Percentiles rank a stretch among this genome's conserved stretches.
Evolutionary conservation across 2,888 invertebrate genomes (phyloP).

Genomic region (Calameuta pallipes): DNA sequence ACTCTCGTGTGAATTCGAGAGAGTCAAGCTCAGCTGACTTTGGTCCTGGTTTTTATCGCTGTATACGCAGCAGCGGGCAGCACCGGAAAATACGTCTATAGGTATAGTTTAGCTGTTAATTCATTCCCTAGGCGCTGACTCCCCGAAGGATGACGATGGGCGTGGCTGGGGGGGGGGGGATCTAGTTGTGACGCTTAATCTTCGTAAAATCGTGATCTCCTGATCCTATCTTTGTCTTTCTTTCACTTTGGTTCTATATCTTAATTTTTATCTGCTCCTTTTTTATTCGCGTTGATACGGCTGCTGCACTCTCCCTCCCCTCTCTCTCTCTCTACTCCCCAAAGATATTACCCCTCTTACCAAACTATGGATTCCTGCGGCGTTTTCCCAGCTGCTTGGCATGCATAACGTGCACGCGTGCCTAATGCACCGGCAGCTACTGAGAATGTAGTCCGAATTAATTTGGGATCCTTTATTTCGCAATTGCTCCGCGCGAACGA

Average conservation of each 20-base stretch:
- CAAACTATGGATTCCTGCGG: slow-evolving; percentile 7
- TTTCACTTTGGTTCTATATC: not conserved
- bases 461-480: slow-evolving; percentile 14
- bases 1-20: not conserved
- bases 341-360: not conserved
- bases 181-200: slow-evolving; percentile 27
- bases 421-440: slow-evolving; percentile 20
- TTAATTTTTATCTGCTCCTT: slow-evolving; percentile 17
- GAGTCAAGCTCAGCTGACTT: not conserved
- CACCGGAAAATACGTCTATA: slow-evolving; percentile 28
- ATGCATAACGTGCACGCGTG: slow-evolving; percentile 12
- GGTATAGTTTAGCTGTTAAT: slow-evolving; percentile 37
- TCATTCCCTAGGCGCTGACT: slow-evolving; percentile 24
- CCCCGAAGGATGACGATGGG: not conserved
- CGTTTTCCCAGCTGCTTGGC: slow-evolving; percentile 9
- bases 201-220: slow-evolving; percentile 31
- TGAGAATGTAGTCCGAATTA: slow-evolving; percentile 26
- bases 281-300: not conserved
- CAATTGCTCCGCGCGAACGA: not conserved
- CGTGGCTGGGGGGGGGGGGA: slow-evolving; percentile 18
- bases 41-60: not conserved
- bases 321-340: slow-evolving; percentile 3
- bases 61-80: slow-evolving; percentile 2
- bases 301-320: slow-evolving; percentile 10
- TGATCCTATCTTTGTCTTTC: slow-evolving; percentile 12